These are phyloP conservation scores for Falcaria lacertinaria DNA, from an alignment of 2,888 invertebrate species.

Conservation along the genomic window DNA sequence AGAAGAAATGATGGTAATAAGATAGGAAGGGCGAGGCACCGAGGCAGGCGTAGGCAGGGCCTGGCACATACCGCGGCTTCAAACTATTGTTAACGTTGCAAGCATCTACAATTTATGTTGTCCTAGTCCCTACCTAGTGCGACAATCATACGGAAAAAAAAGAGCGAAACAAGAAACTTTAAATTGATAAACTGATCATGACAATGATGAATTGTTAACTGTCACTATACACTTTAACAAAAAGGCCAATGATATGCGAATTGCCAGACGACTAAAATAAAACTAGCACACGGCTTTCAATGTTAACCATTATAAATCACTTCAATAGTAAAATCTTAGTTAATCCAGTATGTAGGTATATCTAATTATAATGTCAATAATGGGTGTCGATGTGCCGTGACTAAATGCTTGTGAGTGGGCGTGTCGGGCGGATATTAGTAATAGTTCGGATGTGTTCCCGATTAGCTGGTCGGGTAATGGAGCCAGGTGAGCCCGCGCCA, in stretches of 20 bases:
- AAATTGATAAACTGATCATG: too few relatives aligned
- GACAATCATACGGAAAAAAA: background rate
- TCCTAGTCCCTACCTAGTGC: slow-evolving; percentile 24
- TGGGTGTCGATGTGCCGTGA: slow-evolving; percentile 21
- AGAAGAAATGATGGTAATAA: slow-evolving; percentile 66
- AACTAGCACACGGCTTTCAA: background rate
- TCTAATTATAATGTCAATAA: slow-evolving; percentile 27
- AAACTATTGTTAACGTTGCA: slow-evolving; percentile 57
- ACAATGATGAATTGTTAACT: too few relatives aligned
- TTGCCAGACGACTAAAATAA: too few relatives aligned
- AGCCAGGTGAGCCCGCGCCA: slow-evolving; percentile 40
- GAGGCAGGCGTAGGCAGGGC: slow-evolving; percentile 42
- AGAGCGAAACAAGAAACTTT: too few relatives aligned
- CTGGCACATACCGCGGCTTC: slow-evolving; percentile 41
- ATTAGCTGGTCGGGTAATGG: slow-evolving; percentile 34
- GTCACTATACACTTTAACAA: too few relatives aligned
- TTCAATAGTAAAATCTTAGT: background rate
- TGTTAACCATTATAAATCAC: background rate
- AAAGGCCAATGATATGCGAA: too few relatives aligned
- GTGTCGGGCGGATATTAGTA: slow-evolving; percentile 38
- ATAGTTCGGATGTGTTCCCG: slow-evolving; percentile 42
- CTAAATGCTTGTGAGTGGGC: slow-evolving; percentile 29
- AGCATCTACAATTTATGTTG: slow-evolving; percentile 58
- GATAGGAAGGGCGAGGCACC: slow-evolving; percentile 48
- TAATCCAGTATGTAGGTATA: background rate